Percentiles rank a stretch among this genome's conserved stretches.
Evolutionary conservation across 2,113 vertebrate genomes (phyloP).

Genomic region (Thermophis baileyi): DNA sequence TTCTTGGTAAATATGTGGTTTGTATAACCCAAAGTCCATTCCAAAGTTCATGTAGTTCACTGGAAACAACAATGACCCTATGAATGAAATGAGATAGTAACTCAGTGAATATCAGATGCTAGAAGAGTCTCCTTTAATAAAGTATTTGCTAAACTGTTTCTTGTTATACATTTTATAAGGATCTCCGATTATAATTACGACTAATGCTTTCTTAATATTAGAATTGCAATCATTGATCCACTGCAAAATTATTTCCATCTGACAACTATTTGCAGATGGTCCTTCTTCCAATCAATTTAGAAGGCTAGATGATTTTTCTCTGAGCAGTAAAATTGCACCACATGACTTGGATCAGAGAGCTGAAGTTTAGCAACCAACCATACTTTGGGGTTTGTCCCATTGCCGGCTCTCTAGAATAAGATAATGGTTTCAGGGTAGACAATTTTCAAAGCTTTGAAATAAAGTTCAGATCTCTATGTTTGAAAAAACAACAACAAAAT

Average conservation of each 20-base stretch:
- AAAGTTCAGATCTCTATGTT: background rate
- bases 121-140: background rate
- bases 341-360: background rate
- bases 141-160: background rate
- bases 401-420: background rate
- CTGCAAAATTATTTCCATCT: background rate
- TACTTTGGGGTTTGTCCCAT: background rate
- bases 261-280: background rate
- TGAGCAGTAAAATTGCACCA: background rate
- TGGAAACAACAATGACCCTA: slow-evolving; percentile 26
- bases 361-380: background rate
- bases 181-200: background rate
- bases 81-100: slow-evolving; percentile 26
- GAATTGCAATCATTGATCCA: background rate
- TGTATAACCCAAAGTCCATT: slow-evolving; percentile 23
- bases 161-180: background rate
- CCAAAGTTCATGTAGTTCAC: background rate
- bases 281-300: background rate
- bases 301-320: background rate
- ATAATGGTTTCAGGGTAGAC: background rate
- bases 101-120: background rate
- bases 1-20: background rate
- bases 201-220: background rate
- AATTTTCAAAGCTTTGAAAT: background rate
- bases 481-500: background rate